These are phyloP conservation scores for Cyprinodon diabolis DNA, from an alignment of 2,797 vertebrate species.

Conservation along the genomic window DNA sequence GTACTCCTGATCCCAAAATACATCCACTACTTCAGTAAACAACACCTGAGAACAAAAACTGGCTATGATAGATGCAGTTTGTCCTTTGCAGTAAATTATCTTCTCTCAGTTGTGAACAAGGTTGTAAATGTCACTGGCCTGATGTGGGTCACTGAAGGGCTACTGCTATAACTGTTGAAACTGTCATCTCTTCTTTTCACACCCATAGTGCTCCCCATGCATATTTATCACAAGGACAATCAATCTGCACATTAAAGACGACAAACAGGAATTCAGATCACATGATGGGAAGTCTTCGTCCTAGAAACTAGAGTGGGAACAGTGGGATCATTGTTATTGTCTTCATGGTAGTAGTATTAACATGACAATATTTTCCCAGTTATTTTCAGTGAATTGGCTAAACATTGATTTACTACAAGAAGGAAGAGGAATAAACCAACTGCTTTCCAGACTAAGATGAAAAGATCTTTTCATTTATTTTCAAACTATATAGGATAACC, in stretches of 20 bases:
- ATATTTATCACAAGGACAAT: constrained; percentile 42
- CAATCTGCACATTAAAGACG: constrained; percentile 33
- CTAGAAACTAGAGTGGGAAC: constrained; percentile 56
- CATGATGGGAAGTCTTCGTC: constrained; percentile 18
- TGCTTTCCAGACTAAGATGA: neutral
- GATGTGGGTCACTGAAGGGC: constrained; percentile 5
- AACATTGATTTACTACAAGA: constrained; percentile 28
- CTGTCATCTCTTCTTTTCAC: constrained; percentile 33
- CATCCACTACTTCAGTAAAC: constrained; percentile 49
- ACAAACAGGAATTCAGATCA: constrained; percentile 44
- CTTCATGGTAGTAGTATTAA: constrained; percentile 20
- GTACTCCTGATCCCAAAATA: constrained; percentile 37
- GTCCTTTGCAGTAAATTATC: constrained; percentile 12
- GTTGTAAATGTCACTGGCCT: constrained; percentile 18
- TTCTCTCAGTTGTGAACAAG: constrained; percentile 26
- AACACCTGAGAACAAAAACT: constrained; percentile 53
- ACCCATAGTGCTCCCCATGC: constrained; percentile 26
- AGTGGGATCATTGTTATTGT: constrained; percentile 43
- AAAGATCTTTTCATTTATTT: neutral
- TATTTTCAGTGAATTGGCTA: constrained; percentile 31
- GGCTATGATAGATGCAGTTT: neutral
- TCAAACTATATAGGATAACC: neutral
- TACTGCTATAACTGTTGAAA: constrained; percentile 33
- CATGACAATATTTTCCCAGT: constrained; percentile 22
- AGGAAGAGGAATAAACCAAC: constrained; percentile 41